Evolutionary conservation across 2,797 vertebrate species (phyloP).

Genomic region (Vireo griseus): DNA sequence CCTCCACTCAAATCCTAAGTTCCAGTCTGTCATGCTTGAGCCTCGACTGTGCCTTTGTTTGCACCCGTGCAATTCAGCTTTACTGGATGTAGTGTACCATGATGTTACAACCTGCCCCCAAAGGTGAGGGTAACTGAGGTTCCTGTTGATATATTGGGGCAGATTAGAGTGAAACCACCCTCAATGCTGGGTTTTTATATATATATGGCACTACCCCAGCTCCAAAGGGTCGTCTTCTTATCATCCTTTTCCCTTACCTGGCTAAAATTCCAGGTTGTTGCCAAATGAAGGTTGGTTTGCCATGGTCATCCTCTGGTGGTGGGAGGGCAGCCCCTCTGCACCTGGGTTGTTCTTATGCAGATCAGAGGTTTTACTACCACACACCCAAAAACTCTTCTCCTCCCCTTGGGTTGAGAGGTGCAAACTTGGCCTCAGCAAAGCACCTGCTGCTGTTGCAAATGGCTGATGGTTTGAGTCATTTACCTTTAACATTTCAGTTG

Average conservation of each 20-base stretch:
- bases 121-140: not conserved
- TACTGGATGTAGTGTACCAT: not conserved
- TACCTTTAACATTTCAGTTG: not conserved
- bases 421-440: not conserved
- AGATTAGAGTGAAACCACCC: fast-evolving
- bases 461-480: not conserved
- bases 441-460: not conserved
- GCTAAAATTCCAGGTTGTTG: not conserved
- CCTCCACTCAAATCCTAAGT: not conserved
- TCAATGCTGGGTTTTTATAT: not conserved
- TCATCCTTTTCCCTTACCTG: not conserved
- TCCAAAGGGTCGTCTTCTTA: not conserved
- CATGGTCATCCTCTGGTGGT: fast-evolving
- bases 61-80: not conserved
- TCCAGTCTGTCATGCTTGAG: not conserved
- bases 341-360: not conserved
- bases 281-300: not conserved
- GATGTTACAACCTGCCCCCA: fast-evolving
- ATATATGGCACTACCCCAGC: not conserved
- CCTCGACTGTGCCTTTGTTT: not conserved
- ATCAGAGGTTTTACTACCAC: not conserved
- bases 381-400: not conserved
- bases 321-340: not conserved
- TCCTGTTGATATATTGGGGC: not conserved
- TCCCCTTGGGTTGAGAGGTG: not conserved